A percentile compares a stretch with the other conserved stretches of the same genome.
phyloP scores from a whole-genome alignment of 2,888 invertebrate species.

The Proisotoma minuta region DNA sequence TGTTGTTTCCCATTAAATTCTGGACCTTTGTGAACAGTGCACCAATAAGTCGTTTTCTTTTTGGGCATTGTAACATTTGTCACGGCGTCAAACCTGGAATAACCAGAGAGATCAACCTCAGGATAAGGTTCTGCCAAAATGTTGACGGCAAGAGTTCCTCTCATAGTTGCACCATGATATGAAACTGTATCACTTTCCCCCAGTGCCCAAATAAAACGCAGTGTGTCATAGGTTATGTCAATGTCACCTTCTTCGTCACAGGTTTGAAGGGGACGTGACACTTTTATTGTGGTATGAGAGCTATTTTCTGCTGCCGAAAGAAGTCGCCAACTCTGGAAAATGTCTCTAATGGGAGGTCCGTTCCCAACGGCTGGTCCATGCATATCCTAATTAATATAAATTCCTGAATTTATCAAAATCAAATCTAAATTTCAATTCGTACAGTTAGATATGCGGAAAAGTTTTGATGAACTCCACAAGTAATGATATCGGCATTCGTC shows the following conservation, averaged over 20 bases:
- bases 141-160: neutral
- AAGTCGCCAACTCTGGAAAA: neutral
- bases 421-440: neutral
- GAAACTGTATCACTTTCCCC: neutral
- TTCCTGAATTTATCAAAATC: neutral
- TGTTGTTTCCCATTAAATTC: conserved; percentile 66
- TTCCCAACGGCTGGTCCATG: neutral
- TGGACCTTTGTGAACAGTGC: conserved; percentile 76
- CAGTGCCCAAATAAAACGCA: neutral
- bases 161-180: neutral
- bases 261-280: neutral
- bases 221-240: neutral
- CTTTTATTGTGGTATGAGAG: neutral
- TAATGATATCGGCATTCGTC: neutral
- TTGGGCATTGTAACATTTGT: conserved; percentile 16
- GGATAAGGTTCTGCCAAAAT: neutral
- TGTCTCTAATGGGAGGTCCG: neutral
- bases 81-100: neutral
- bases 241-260: conserved; percentile 7
- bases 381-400: neutral
- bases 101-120: neutral
- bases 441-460: neutral
- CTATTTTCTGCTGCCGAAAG: neutral
- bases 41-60: conserved; percentile 75
- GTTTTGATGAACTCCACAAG: neutral